Base-by-base conservation (phyloP, 2,888 invertebrate genomes). In the Amblyteles armatorius region DNA sequence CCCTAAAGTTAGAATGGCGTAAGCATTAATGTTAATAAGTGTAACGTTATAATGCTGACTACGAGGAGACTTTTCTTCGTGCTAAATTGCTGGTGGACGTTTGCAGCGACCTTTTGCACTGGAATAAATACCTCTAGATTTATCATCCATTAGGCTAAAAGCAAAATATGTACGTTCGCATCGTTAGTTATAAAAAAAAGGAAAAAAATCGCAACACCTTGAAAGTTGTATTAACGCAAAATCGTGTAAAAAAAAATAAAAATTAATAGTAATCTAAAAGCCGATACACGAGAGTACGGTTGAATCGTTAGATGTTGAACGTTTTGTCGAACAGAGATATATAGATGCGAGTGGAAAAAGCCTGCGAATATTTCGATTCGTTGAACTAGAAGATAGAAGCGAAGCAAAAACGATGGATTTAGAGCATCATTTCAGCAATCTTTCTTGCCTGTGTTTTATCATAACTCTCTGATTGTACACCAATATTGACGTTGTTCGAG, bases 261-360 rank as follows among this genome's bases (percentile, higher is more conserved):
- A 68, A 67, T 50, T 79, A 78, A 84, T 76, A 73, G n/a, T 65
- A 71, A 65, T 71, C 50, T 60, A 63, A 78, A 74, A 48, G 65
- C 65, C 57, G 68, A 57, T 48, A 74, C 60, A 67, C 69, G 72
- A 71, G 79, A 29, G 48, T 72, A 71, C 74, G 79, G 60, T 84
- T 84, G 84, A 86, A 87, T 86, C 81, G 85, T 88, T 88, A 87
- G 82, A 87, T 88, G 88, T 89, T 89, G 86, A 90, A 85, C 80
- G 88, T 90, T 88, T 84, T 80, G 86, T 86, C 86, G 83, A 87
- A 85, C 57, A 76, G 82, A 85, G 83, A 85, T 33, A 85, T 26
- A 63, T 44, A 60, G 55, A 11, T 22, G 2, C 40, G 44, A 86
- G 84, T 84, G 88, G 86, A 83, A 60, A 72, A 87, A 74, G 81